Evolutionary conservation across 2,113 vertebrate species (phyloP).

Genomic region (Glaucidium brasilianum): DNA sequence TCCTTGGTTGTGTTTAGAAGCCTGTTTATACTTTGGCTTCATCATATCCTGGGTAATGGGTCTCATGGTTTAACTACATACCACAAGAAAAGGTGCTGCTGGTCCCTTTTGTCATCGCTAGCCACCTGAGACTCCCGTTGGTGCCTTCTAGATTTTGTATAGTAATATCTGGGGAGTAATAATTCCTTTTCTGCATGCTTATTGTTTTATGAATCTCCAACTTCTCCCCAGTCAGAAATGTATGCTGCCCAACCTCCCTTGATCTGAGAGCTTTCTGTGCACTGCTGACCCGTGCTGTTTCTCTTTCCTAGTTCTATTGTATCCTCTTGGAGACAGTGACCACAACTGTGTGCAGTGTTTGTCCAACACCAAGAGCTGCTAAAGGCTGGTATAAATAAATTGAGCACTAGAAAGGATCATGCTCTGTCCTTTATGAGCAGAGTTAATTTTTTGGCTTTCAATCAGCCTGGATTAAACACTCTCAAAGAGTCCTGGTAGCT

Average conservation of each 20-base stretch:
- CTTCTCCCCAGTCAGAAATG: neutral
- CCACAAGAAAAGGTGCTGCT: neutral
- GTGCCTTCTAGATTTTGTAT: neutral
- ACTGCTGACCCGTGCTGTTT: neutral
- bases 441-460: neutral
- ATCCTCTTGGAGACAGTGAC: neutral
- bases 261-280: neutral
- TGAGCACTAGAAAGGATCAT: neutral
- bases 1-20: neutral
- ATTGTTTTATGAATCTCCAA: neutral
- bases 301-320: neutral
- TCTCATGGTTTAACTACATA: neutral
- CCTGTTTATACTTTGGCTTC: neutral
- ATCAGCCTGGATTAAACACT: neutral
- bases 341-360: neutral
- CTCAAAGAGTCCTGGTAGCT: constrained; percentile 22
- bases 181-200: neutral
- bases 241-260: neutral
- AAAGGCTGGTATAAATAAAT: neutral
- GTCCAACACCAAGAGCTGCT: neutral
- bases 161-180: neutral
- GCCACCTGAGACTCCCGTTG: neutral
- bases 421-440: neutral
- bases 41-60: neutral
- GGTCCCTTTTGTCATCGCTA: neutral